phyloP scores from a whole-genome alignment of 2,797 vertebrate genomes.

The Darevskia mixta region DNA sequence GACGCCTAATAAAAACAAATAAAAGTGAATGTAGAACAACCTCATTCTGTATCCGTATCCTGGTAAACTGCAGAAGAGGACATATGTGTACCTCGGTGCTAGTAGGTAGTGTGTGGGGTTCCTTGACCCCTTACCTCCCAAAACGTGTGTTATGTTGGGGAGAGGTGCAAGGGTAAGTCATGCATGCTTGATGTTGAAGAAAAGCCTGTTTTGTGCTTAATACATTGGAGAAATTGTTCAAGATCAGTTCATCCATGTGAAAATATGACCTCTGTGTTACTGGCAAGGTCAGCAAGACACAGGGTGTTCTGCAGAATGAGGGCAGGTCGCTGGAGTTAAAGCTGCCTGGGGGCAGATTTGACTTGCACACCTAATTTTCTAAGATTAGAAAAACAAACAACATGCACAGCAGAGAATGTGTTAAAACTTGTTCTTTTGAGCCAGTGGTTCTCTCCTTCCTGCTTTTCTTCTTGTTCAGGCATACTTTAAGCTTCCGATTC shows the following conservation, averaged over 20 bases:
- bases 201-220: conserved; percentile 68
- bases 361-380: conserved; percentile 55
- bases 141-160: conserved; percentile 42
- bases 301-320: conserved; percentile 57
- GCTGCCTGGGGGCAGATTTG: conserved; percentile 55
- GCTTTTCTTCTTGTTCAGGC: conserved; percentile 29
- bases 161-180: conserved; percentile 52
- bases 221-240: conserved; percentile 71
- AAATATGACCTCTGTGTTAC: conserved; percentile 67
- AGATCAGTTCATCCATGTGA: conserved; percentile 64
- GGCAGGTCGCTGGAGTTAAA: conserved; percentile 68
- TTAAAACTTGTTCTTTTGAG: conserved; percentile 40
- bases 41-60: conserved; percentile 46
- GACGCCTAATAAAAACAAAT: conserved; percentile 42
- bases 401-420: conserved; percentile 48
- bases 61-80: conserved; percentile 24
- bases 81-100: conserved; percentile 33
- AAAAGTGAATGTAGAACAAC: conserved; percentile 41
- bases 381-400: conserved; percentile 67
- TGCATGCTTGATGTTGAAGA: conserved; percentile 55
- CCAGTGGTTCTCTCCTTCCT: conserved; percentile 50
- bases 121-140: conserved; percentile 46
- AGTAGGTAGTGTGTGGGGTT: conserved; percentile 46
- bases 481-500: conserved; percentile 48
- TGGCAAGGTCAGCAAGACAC: conserved; percentile 70